Evolutionary conservation across 2,113 vertebrate genomes (phyloP), one percentile per base, ranked within the genome.

Genomic region (Hemichromis elongatus): DNA sequence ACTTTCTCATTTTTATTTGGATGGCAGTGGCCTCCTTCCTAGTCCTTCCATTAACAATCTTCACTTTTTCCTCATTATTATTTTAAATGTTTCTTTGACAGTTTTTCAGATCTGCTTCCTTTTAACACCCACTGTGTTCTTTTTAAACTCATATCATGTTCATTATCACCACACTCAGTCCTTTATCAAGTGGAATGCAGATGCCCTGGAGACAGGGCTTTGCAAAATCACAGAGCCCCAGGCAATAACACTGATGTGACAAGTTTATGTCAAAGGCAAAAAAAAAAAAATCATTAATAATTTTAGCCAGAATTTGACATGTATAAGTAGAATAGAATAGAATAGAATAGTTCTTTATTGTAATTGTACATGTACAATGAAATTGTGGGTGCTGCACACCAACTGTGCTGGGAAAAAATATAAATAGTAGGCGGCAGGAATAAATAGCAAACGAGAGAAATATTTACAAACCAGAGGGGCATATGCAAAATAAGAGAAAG

Each of bases 131-230:
- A 47, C 35, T 57, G 1, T 40, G 18, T 8, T 79, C 18, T 37
- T 50, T 63, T 42, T 28, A 40, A 70, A 61, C 83, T 50, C 24
- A 30, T 55, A 83, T 81, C 21, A 40, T 84, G 63, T 80, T 90
- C 54, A 87, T 92, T 88, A 84, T 75, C 33, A 26, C 63, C 77
- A 87, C 91, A 84, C 61, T 77, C 87, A 86, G 73, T 47, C 26
- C 61, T 61, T n/a, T 63, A 78, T 81, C 77, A 75, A 30, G 45
- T 33, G 50, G 40, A 54, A 24, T 86, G 59, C 77, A 81, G 45
- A 79, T 63, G 59, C 75, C 81, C 82, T 14, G 35, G 81, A 85
- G 86, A 79, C 13, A 50, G 18, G 28, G 57, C 35, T 89, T 86
- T 85, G 66, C 33, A 82, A 50, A 82, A 80, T 77, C 61, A 77